phyloP scores from a whole-genome alignment of 2,888 invertebrate genomes.

The Ichneumoninae sp. region DNA sequence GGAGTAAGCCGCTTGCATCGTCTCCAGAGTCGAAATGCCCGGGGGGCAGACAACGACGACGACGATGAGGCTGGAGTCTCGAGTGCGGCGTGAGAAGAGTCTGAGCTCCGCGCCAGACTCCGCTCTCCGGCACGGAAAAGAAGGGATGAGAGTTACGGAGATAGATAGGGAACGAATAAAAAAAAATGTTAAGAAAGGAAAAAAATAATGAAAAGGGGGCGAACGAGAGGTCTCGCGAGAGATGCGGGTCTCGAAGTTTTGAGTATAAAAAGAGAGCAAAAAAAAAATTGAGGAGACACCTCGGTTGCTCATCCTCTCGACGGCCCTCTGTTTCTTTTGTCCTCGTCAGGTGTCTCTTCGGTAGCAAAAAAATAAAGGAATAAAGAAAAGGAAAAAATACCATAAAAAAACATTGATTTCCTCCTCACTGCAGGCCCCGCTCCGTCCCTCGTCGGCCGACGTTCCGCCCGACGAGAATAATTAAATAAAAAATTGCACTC shows the following conservation, averaged over 20 bases:
- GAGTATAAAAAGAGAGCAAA: not conserved
- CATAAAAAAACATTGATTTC: constrained; percentile 21
- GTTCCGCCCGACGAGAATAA: not conserved
- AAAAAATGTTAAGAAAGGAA: not conserved
- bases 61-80: constrained; percentile 49
- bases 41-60: constrained; percentile 35
- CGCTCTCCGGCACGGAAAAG: constrained; percentile 29
- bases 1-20: constrained; percentile 68
- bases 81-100: constrained; percentile 36
- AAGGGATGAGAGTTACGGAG: not conserved
- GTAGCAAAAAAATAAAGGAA: not conserved
- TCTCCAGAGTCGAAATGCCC: constrained; percentile 32
- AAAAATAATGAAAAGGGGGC: not conserved
- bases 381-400: not conserved
- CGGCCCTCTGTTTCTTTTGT: constrained; percentile 6
- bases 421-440: constrained; percentile 7
- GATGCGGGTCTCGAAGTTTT: constrained; percentile 20
- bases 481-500: constrained; percentile 39
- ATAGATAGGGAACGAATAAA: not conserved
- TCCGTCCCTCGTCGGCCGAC: not conserved
- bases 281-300: constrained; percentile 34
- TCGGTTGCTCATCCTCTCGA: constrained; percentile 2
- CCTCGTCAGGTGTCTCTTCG: not conserved
- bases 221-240: constrained; percentile 16
- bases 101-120: constrained; percentile 20